These are phyloP conservation scores for Aproaerema taeniolella DNA, from an alignment of 2,888 invertebrate species.

Conservation along the genomic window DNA sequence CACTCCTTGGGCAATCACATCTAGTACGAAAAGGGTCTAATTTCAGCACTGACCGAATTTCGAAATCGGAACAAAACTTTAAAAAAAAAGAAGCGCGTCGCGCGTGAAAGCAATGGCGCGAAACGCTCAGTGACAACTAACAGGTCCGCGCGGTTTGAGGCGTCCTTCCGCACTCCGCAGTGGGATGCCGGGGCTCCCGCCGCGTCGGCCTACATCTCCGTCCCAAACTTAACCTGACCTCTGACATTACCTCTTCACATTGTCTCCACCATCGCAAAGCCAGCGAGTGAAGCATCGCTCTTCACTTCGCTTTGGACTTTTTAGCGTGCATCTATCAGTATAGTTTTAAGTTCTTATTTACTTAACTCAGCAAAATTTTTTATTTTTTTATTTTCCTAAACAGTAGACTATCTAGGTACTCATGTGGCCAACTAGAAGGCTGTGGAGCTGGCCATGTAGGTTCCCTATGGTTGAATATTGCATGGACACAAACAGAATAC, in stretches of 20 bases:
- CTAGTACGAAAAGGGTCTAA: conserved; percentile 32
- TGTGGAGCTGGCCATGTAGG: no score
- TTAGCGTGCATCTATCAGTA: no score
- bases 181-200: conserved; percentile 66
- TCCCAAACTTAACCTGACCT: conserved; percentile 7
- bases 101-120: conserved; percentile 46
- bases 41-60: conserved; percentile 31
- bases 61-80: conserved; percentile 22
- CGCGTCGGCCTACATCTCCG: conserved; percentile 63
- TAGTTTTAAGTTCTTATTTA: no score
- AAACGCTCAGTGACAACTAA: conserved; percentile 60
- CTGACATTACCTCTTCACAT: conserved; percentile 1
- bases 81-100: conserved; percentile 31
- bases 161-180: conserved; percentile 62
- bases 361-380: no score
- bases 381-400: no score
- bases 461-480: no score
- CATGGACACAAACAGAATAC: no score
- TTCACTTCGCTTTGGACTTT: not conserved
- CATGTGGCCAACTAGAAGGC: no score
- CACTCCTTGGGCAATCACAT: conserved; percentile 42
- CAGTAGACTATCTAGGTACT: no score
- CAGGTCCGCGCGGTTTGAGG: conserved; percentile 26
- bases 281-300: no score
- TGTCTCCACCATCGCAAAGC: no score